A percentile compares a stretch with the other conserved stretches of the same genome.
phyloP scores from a whole-genome alignment of 2,113 vertebrate species.

The Gulo gulo region DNA sequence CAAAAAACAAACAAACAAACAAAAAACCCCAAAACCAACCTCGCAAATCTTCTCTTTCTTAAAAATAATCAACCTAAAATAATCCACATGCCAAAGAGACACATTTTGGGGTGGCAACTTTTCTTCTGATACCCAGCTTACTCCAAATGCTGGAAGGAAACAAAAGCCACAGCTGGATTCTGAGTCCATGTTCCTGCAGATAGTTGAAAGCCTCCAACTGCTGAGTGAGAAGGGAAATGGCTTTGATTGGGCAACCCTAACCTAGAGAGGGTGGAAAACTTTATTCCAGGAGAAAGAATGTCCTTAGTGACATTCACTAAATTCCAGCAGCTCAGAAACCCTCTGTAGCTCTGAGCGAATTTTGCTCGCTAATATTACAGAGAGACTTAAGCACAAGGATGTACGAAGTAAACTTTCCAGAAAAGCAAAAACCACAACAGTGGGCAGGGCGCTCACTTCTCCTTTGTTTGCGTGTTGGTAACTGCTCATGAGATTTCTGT shows the following conservation, averaged over 20 bases:
- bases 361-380: neutral
- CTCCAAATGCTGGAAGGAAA: neutral
- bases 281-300: neutral
- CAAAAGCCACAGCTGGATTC: neutral
- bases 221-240: too few relatives aligned
- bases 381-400: neutral
- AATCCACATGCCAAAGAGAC: neutral
- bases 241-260: neutral
- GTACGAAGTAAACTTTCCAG: neutral
- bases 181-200: neutral
- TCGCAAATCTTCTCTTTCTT: neutral
- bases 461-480: neutral
- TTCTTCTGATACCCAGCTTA: neutral
- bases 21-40: neutral
- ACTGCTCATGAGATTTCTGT: neutral
- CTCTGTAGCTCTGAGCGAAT: rapidly evolving
- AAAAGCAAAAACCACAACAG: conserved; percentile 3
- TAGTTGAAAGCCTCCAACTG: neutral
- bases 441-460: neutral
- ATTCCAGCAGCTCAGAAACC: neutral
- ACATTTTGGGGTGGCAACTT: neutral
- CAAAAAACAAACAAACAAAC: neutral
- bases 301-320: neutral
- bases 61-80: neutral
- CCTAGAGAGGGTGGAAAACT: neutral